phyloP scores from a whole-genome alignment of 2,113 vertebrate genomes.

The Catagonus wagneri region DNA sequence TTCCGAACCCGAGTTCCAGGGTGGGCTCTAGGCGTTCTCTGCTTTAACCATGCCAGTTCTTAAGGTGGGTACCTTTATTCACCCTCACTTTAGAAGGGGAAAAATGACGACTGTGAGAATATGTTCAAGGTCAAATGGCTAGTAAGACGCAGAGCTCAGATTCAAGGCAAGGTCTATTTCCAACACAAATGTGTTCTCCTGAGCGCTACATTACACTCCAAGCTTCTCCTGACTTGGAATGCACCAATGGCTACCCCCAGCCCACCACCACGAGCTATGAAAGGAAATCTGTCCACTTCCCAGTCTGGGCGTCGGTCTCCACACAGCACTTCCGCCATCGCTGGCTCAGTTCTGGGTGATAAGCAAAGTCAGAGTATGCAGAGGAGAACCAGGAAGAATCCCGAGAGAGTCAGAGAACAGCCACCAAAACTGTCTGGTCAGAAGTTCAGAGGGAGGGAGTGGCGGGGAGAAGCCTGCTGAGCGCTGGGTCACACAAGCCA shows the following conservation, averaged over 20 bases:
- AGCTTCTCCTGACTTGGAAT: background rate
- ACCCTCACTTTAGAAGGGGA: background rate
- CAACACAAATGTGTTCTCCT: background rate
- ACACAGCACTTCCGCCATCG: background rate
- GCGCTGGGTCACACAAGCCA: background rate
- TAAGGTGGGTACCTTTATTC: background rate
- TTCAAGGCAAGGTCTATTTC: background rate
- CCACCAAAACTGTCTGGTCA: background rate
- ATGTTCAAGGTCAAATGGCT: background rate
- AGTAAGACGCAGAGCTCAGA: conserved; percentile 15
- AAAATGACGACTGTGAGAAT: conserved; percentile 19
- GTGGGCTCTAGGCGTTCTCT: background rate
- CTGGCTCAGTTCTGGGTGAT: background rate
- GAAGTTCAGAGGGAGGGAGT: background rate
- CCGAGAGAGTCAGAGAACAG: background rate
- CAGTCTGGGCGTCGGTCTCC: background rate
- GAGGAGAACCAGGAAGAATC: background rate
- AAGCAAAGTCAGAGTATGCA: background rate
- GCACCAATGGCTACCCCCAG: background rate
- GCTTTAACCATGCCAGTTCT: background rate
- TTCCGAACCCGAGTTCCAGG: background rate
- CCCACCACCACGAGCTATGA: background rate
- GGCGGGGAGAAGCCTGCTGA: background rate
- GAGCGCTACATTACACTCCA: background rate
- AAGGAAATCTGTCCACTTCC: background rate